Percentiles rank a stretch among this genome's conserved stretches.
phyloP scores from a whole-genome alignment of 2,113 vertebrate species.

The Megalops atlanticus region DNA sequence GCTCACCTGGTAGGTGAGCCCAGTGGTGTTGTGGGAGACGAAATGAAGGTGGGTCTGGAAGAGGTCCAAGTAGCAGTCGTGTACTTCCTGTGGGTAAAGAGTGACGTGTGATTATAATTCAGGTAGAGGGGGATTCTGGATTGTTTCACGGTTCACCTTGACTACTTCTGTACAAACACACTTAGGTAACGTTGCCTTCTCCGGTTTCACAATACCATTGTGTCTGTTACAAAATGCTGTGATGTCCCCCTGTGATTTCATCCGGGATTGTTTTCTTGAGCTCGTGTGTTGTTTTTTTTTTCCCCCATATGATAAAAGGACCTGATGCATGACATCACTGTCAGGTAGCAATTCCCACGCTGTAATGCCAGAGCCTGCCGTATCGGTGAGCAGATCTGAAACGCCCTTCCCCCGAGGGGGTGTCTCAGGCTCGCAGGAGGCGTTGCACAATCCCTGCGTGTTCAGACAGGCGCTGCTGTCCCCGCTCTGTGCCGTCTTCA shows the following conservation, averaged over 20 bases:
- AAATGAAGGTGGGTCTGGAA: constrained; percentile 93
- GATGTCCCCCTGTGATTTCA: neutral
- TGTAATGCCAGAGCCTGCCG: constrained; percentile 40
- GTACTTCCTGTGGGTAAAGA: constrained; percentile 73
- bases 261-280: neutral
- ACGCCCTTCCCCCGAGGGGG: constrained; percentile 13
- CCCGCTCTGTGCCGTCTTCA: constrained; percentile 35
- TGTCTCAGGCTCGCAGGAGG: constrained; percentile 20
- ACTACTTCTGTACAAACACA: neutral
- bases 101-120: neutral
- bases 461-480: constrained; percentile 56
- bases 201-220: neutral
- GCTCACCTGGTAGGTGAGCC: constrained; percentile 86
- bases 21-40: constrained; percentile 79
- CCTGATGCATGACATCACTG: constrained; percentile 43
- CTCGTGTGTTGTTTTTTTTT: too few species aligned
- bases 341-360: constrained; percentile 56
- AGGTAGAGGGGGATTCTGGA: neutral
- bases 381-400: constrained; percentile 64
- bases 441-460: constrained; percentile 67
- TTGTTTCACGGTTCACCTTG: neutral
- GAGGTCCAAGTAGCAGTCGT: constrained; percentile 89
- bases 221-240: neutral
- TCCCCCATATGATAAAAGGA: neutral
- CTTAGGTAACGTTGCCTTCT: neutral